Evolutionary conservation across 2,888 invertebrate genomes (phyloP).

Genomic region (Dynastes maya): DNA sequence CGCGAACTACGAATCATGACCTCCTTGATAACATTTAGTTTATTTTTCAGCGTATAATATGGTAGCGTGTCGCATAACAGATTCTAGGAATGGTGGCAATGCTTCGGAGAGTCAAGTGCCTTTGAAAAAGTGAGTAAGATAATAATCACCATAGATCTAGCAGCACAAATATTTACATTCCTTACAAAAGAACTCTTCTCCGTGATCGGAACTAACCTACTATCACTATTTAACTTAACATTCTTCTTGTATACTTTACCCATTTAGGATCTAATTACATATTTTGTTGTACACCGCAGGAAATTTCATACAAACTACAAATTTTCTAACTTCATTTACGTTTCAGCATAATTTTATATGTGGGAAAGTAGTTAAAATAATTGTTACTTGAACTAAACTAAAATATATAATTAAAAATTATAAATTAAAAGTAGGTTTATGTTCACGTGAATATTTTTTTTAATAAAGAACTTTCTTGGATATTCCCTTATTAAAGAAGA

Average conservation of each 20-base stretch:
- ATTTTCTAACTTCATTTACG: slow-evolving; percentile 13
- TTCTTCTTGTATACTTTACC: neutral
- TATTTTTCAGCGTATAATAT: slow-evolving; percentile 94
- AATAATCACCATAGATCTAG: neutral
- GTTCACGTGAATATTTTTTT: no score
- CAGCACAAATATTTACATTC: neutral
- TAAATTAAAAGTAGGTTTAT: no score
- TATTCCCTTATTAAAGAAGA: no score
- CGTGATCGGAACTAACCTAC: neutral
- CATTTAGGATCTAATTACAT: neutral
- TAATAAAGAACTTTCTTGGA: no score
- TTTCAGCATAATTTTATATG: slow-evolving; percentile 50
- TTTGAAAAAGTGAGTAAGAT: slow-evolving; percentile 92
- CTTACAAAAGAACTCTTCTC: neutral
- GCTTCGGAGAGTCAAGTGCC: slow-evolving; percentile 95
- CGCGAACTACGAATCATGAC: neutral
- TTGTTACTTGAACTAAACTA: neutral
- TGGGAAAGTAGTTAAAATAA: neutral
- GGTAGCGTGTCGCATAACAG: slow-evolving; percentile 97
- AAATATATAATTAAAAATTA: slow-evolving; percentile 1
- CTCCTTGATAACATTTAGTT: slow-evolving; percentile 26
- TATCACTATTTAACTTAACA: neutral
- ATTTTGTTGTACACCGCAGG: neutral
- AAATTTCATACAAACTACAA: neutral
- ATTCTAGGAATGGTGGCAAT: slow-evolving; percentile 89